A percentile compares a stretch with the other conserved stretches of the same genome.
Conservation (phyloP, 2,888 invertebrate species). For the Rutpela maculata region DNA sequence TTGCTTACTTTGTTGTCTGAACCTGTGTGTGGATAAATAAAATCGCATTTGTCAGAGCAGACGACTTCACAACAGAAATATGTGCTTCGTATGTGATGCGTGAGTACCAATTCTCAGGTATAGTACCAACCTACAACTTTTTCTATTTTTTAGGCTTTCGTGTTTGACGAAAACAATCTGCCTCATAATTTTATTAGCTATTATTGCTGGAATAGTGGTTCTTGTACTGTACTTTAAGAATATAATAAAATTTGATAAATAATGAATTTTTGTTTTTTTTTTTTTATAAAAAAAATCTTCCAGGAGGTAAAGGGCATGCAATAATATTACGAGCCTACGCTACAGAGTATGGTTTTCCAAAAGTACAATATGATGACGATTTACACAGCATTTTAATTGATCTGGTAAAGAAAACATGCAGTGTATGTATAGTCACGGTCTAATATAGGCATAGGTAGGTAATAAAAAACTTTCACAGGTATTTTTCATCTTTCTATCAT, state of each 20-base stretch:
- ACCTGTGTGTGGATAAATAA: not conserved
- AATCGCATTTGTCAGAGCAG: not conserved
- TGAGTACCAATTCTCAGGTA: not conserved
- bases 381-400: too few species aligned
- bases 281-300: not conserved
- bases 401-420: too few species aligned
- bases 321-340: too few species aligned
- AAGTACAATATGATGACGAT: too few species aligned
- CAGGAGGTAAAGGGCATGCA: too few species aligned
- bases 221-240: constrained; percentile 12
- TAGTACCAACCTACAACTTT: not conserved
- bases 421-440: too few species aligned
- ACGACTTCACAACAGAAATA: not conserved
- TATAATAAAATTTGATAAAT: constrained; percentile 23
- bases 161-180: constrained; percentile 4
- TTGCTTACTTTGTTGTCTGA: not conserved
- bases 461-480: too few species aligned
- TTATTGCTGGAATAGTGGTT: constrained; percentile 1
- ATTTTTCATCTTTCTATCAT: too few species aligned
- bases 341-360: too few species aligned
- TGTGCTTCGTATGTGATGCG: constrained; percentile 23
- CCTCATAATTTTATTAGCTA: not conserved
- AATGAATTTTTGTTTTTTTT: not conserved
- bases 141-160: constrained; percentile 12
- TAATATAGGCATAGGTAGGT: too few species aligned